Conservation (phyloP, 2,797 vertebrate species). For the Eremophila alpestris region DNA sequence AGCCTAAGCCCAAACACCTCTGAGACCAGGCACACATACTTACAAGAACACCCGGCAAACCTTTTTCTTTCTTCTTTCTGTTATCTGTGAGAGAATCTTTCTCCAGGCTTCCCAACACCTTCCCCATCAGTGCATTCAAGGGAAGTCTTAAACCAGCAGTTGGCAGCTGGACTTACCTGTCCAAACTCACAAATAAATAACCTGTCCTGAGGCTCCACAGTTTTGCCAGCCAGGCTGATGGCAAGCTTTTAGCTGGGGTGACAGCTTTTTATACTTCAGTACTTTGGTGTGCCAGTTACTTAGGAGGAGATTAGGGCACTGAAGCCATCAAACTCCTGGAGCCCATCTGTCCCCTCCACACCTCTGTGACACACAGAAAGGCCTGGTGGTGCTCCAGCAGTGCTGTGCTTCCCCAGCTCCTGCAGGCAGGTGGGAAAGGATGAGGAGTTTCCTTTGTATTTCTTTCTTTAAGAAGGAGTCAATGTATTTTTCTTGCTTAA, state of each 20-base stretch:
- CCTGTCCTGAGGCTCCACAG: neutral
- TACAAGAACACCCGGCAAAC: neutral
- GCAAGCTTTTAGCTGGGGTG: neutral
- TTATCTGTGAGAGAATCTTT: neutral
- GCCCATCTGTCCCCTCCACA: accelerated
- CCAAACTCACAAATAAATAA: neutral
- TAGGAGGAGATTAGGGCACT: neutral
- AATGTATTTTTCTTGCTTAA: neutral
- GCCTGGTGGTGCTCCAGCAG: neutral
- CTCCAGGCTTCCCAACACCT: neutral
- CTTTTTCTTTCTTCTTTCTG: neutral
- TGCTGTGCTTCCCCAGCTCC: neutral
- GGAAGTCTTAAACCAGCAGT: neutral
- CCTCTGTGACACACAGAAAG: accelerated
- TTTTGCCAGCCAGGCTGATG: neutral
- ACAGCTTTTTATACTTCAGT: neutral
- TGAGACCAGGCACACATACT: neutral
- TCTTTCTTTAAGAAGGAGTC: neutral
- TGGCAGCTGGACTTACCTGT: neutral
- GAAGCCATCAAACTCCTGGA: neutral
- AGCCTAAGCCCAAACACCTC: neutral
- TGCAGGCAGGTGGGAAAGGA: neutral
- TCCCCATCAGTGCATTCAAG: accelerated
- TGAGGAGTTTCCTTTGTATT: neutral
- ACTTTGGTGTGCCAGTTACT: neutral